Conservation (phyloP, 2,113 vertebrate genomes). For the Clarias magur region DNA sequence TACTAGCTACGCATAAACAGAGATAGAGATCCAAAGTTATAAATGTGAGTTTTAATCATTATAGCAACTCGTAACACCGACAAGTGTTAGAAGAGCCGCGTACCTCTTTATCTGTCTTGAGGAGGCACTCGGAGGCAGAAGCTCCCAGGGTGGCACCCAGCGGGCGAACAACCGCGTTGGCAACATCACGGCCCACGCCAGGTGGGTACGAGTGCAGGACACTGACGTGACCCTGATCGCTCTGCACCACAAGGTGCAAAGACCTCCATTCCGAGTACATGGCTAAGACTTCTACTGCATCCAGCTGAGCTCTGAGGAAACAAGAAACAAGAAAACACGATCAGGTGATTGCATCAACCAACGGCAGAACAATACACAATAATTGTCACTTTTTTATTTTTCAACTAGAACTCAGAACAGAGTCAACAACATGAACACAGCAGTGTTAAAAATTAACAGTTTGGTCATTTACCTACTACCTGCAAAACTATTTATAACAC, state of each 20-base stretch:
- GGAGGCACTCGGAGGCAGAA: slow-evolving; percentile 73
- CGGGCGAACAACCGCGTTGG: slow-evolving; percentile 86
- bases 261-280: slow-evolving; percentile 62
- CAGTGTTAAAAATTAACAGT: not conserved
- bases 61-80: not conserved
- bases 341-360: not conserved
- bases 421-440: not conserved
- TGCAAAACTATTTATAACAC: not conserved
- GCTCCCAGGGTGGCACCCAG: slow-evolving; percentile 79
- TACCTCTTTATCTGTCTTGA: slow-evolving; percentile 92
- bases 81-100: not conserved
- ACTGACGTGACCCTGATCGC: slow-evolving; percentile 85
- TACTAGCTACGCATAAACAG: not conserved
- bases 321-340: not conserved
- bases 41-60: not conserved
- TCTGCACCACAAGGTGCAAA: slow-evolving; percentile 71
- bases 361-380: not conserved
- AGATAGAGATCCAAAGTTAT: not conserved
- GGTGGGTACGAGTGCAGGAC: slow-evolving; percentile 89
- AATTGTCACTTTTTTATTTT: not conserved
- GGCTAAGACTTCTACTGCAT: slow-evolving; percentile 45
- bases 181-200: slow-evolving; percentile 85
- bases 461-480: not conserved
- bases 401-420: not conserved
- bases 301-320: slow-evolving; percentile 27